Evolutionary conservation across 2,888 invertebrate genomes (phyloP).

Genomic region (Drosophila tanythrix): DNA sequence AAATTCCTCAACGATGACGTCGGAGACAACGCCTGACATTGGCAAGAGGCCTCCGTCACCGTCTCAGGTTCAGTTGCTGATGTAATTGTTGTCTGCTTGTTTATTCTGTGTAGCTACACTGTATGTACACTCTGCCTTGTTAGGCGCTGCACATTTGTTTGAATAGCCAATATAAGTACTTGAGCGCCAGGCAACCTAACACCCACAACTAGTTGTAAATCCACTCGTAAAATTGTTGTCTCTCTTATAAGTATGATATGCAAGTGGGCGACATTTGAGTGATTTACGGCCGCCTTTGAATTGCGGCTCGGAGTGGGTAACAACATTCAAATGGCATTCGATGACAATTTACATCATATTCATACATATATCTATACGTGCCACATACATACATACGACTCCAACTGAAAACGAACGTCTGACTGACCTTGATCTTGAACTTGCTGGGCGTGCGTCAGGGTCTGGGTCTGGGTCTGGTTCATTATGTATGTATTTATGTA

Average conservation of each 20-base stretch:
- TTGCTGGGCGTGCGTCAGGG: conserved; percentile 44
- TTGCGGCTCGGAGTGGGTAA: conserved; percentile 65
- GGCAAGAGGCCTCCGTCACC: conserved; percentile 47
- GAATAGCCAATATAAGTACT: conserved; percentile 61
- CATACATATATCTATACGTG: background rate
- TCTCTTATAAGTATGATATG: background rate
- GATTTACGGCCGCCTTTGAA: conserved; percentile 66
- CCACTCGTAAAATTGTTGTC: conserved; percentile 46
- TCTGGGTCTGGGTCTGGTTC: conserved; percentile 20
- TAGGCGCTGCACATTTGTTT: conserved; percentile 53
- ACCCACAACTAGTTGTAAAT: conserved; percentile 61
- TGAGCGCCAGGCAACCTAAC: conserved; percentile 38
- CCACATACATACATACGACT: background rate
- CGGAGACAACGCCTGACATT: conserved; percentile 66
- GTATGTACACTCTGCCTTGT: background rate
- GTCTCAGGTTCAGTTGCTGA: conserved; percentile 12
- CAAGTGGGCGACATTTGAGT: conserved; percentile 71
- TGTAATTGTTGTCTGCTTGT: conserved; percentile 44
- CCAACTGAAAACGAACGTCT: conserved; percentile 6
- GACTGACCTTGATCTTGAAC: conserved; percentile 75
- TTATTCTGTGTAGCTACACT: background rate
- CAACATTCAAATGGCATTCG: conserved; percentile 72
- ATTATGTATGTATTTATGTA: conserved; percentile 13
- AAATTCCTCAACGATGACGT: conserved; percentile 73
- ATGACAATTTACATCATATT: conserved; percentile 42